Evolutionary conservation across 2,113 vertebrate species (phyloP).

Genomic region (Xyrauchen texanus): DNA sequence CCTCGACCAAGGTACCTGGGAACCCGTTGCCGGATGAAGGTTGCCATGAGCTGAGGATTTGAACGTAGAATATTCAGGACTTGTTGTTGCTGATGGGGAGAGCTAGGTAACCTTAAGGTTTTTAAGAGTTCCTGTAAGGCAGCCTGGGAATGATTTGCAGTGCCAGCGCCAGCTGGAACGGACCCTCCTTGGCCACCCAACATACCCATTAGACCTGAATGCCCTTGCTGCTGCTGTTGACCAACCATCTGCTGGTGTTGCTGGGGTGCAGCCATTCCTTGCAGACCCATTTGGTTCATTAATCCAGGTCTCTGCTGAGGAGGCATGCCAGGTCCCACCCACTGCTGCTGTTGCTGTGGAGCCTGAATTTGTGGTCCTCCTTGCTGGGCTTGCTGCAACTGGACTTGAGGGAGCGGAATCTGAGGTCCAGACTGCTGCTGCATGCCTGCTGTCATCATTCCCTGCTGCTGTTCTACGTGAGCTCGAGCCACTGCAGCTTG

Average conservation of each 20-base stretch:
- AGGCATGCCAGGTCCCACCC: constrained; percentile 65
- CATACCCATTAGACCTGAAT: constrained; percentile 78
- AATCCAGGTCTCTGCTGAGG: constrained; percentile 80
- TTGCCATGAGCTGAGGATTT: constrained; percentile 94
- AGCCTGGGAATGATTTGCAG: constrained; percentile 75
- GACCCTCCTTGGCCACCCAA: constrained; percentile 58
- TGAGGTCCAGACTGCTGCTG: constrained; percentile 79
- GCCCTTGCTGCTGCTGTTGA: constrained; percentile 59
- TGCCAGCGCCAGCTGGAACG: constrained; percentile 69
- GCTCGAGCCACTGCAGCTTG: constrained; percentile 70
- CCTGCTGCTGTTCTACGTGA: constrained; percentile 75
- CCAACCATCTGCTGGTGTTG: constrained; percentile 67
- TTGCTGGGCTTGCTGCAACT: constrained; percentile 74
- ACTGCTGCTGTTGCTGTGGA: constrained; percentile 79
- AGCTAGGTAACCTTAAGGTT: constrained; percentile 76
- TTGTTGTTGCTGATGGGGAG: constrained; percentile 89
- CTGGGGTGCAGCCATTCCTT: constrained; percentile 69
- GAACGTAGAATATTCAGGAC: constrained; percentile 92
- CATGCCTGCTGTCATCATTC: constrained; percentile 74
- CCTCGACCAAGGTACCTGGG: constrained; percentile 86
- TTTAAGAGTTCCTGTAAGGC: constrained; percentile 78
- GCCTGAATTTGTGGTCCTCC: constrained; percentile 72
- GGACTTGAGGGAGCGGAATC: constrained; percentile 76
- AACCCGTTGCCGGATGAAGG: constrained; percentile 93
- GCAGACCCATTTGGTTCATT: constrained; percentile 84